phyloP scores from a whole-genome alignment of 2,113 vertebrate species.

The Aphelocoma coerulescens region DNA sequence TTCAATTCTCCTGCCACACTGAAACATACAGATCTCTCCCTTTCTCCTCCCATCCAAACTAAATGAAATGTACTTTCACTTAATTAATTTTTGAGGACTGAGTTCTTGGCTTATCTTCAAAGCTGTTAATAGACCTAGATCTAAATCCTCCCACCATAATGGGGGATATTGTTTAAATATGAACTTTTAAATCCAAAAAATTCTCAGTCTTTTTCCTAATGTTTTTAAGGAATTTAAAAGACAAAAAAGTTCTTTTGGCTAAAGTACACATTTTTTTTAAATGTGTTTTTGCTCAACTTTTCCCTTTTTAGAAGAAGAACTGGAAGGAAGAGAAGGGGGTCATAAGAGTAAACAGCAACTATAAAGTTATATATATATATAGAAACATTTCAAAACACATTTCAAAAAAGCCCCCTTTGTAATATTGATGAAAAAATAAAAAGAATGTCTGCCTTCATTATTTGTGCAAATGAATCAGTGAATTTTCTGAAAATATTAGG shows the following conservation, averaged over 20 bases:
- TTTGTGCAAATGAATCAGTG: neutral
- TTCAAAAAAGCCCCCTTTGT: neutral
- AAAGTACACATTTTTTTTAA: neutral
- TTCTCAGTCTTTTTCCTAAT: neutral
- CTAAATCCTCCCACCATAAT: neutral
- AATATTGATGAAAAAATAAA: neutral
- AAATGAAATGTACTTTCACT: neutral
- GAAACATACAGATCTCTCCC: neutral
- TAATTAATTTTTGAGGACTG: neutral
- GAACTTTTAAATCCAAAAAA: neutral
- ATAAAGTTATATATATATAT: neutral
- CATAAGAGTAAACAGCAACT: neutral
- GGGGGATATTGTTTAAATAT: neutral
- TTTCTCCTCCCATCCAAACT: neutral
- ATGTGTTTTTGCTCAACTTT: neutral
- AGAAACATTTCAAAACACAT: neutral
- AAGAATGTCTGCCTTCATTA: neutral
- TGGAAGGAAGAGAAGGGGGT: accelerated
- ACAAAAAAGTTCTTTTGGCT: neutral
- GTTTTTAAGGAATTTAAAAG: neutral
- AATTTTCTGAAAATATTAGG: neutral
- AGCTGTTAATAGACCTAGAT: neutral
- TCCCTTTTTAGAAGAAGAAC: neutral
- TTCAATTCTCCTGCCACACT: neutral
- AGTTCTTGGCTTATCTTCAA: neutral